Evolutionary conservation across 2,888 invertebrate genomes (phyloP), one percentile per base, ranked within the genome.

Genomic region (Drosophila vallismaia): DNA sequence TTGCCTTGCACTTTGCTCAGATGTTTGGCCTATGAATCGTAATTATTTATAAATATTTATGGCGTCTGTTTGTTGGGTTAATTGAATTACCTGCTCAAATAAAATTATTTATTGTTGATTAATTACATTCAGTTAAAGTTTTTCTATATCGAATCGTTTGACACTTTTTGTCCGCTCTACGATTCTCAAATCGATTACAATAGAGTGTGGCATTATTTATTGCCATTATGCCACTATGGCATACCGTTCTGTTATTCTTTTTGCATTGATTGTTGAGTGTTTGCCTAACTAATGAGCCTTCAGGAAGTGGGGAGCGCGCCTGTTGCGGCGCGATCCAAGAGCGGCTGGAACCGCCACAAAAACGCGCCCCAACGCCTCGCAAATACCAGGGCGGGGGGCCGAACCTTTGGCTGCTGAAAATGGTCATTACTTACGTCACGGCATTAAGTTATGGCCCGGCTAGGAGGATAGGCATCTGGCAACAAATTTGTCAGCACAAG

Each of bases 251-350:
- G 50, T 40, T 48, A 33, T 28, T 38, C 24, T 59, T 69, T 75
- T 77, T 81, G 80, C 81, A 56, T 52, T 64, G 72, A 52, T 50
- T 67, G 42, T 48, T 70, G 70, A 81, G 72, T 81, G 64, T 69
- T 86, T 73, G 75, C 69, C 42, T 73, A 56, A 77, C 80, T 81
- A 81, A 81, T 86, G 80, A 81, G 77, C 80, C 75, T 86, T 75
- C 84, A 77, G 77, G 73, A 44, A 59, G 75, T 80, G 77, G 60
- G 33, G 33, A 33, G 69, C 79, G 71, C 59, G 48, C 36, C 36
- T 5, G 33, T 2, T 19, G 19, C 19, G 19, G 19, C 19, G 19
- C 19, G 19, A 19, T 19, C n/a, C 36, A 10, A 46, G 24, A 56
- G 56, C 46, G 33, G 8, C 56, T 59, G 49, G 49, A 48, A 8